phyloP scores from a whole-genome alignment of 2,797 vertebrate species.

The Muraenolepis orangiensis region DNA sequence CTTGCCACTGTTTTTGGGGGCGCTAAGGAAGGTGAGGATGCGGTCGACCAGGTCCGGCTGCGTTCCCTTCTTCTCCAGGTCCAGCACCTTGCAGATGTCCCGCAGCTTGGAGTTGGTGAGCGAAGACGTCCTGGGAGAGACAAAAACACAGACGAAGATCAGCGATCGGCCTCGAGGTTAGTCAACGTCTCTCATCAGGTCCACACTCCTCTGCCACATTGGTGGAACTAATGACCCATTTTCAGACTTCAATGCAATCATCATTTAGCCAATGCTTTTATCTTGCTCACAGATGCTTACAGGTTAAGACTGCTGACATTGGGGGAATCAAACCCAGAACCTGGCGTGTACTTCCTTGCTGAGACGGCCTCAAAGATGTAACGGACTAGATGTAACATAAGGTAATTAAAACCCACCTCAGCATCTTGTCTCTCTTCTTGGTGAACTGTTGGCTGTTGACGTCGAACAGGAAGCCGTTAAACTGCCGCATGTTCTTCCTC shows the following conservation, averaged over 20 bases:
- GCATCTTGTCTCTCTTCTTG: conserved; percentile 85
- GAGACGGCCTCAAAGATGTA: too few species aligned
- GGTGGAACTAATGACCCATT: too few species aligned
- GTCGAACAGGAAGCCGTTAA: conserved; percentile 90
- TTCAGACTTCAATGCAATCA: too few species aligned
- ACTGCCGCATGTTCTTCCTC: conserved; percentile 90
- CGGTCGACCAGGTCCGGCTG: conserved; percentile 85
- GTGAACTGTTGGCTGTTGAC: conserved; percentile 82
- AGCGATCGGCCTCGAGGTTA: background rate
- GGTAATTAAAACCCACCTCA: conserved; percentile 71
- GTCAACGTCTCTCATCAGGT: too few species aligned
- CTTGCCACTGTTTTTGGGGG: conserved; percentile 91
- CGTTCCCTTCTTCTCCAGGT: conserved; percentile 90
- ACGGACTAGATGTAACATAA: background rate
- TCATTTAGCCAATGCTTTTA: too few species aligned
- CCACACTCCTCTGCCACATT: background rate
- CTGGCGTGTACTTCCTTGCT: background rate
- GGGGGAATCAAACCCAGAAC: background rate
- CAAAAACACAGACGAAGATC: background rate
- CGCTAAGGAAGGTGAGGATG: conserved; percentile 86
- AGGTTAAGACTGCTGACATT: background rate
- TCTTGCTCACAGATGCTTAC: too few species aligned
- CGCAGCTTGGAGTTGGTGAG: conserved; percentile 83
- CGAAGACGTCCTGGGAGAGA: conserved; percentile 49
- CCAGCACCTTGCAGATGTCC: conserved; percentile 87